A percentile compares a stretch with the other conserved stretches of the same genome.
These are phyloP conservation scores for Lepus americanus DNA, from an alignment of 2,113 vertebrate genomes.

Conservation along the genomic window DNA sequence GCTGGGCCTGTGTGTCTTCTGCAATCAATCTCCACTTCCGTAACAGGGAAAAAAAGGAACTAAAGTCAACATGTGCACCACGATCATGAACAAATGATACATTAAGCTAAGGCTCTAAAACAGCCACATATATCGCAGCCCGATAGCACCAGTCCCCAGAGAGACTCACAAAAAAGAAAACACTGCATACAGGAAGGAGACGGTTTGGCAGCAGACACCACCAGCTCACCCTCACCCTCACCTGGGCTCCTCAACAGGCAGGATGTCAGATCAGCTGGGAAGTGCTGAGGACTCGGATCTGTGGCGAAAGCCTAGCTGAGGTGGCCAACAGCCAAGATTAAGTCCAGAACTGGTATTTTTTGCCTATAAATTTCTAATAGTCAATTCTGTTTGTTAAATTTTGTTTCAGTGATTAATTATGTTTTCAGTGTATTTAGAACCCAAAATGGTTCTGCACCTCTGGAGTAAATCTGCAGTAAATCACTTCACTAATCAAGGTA, in stretches of 20 bases:
- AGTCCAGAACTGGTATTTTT: constrained; percentile 53
- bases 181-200: neutral
- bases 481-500: constrained; percentile 68
- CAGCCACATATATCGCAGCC: neutral
- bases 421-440: constrained; percentile 58
- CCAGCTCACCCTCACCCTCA: neutral
- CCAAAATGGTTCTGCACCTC: constrained; percentile 30
- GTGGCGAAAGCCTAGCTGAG: neutral
- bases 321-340: constrained; percentile 9
- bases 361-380: constrained; percentile 32
- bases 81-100: constrained; percentile 37
- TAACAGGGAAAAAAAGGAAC: neutral
- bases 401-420: constrained; percentile 59
- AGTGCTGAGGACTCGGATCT: neutral
- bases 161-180: neutral
- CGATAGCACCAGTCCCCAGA: constrained; percentile 62
- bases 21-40: neutral
- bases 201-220: neutral
- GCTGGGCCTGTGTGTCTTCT: neutral
- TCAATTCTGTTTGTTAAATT: constrained; percentile 46
- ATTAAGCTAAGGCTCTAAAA: constrained; percentile 49
- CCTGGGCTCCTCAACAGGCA: neutral
- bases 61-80: constrained; percentile 20
- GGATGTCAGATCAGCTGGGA: neutral
- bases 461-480: neutral